A percentile compares a stretch with the other conserved stretches of the same genome.
Conservation (phyloP, 1,140 invertebrate species). For the Zaprionus tsacasi region DNA sequence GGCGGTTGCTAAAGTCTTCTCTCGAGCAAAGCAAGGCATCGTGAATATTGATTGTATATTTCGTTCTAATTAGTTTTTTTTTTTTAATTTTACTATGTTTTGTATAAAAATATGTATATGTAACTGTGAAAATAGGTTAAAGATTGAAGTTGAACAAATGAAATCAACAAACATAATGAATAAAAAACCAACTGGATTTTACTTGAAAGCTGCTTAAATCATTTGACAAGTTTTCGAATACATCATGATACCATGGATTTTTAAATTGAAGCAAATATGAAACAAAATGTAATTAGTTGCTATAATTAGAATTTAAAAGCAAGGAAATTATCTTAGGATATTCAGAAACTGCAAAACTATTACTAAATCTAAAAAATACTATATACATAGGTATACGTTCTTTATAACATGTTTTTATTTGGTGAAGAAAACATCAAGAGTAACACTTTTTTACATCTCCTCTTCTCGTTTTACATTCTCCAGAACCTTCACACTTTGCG, state of each 20-base stretch:
- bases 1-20: conserved; percentile 36
- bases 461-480: conserved; percentile 46
- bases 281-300: not conserved
- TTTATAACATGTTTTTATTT: not conserved
- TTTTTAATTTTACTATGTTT: not conserved
- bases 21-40: conserved; percentile 62
- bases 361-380: too few species aligned
- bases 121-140: not conserved
- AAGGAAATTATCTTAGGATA: too few species aligned
- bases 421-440: not conserved
- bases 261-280: not conserved
- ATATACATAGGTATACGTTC: too few species aligned
- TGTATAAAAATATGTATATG: not conserved
- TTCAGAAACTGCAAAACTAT: too few species aligned
- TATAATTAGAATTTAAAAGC: too few species aligned
- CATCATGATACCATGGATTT: not conserved
- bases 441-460: conserved; percentile 14
- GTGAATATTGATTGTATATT: not conserved
- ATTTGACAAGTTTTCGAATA: not conserved
- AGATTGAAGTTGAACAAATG: not conserved
- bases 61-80: not conserved
- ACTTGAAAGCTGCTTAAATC: not conserved
- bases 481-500: conserved; percentile 59
- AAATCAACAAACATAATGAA: not conserved
- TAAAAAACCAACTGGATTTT: not conserved